Percentiles rank a stretch among this genome's conserved stretches.
Conservation (phyloP, 2,113 vertebrate species). For the Esox niger region DNA sequence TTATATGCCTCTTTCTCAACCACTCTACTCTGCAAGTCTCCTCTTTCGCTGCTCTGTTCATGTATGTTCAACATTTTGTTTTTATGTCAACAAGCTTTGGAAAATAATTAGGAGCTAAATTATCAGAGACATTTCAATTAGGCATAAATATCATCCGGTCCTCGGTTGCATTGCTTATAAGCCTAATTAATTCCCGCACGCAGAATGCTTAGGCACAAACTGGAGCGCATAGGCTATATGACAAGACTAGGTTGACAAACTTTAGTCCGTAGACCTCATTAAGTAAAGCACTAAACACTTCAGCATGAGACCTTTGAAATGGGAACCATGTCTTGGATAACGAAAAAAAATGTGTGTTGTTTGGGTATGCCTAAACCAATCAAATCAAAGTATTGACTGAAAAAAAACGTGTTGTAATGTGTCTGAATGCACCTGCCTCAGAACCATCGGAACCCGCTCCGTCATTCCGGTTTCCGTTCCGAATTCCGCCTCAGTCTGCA, state of each 20-base stretch:
- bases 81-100: slow-evolving; percentile 69
- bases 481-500: slow-evolving; percentile 68
- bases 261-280: too few relatives aligned
- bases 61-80: slow-evolving; percentile 53
- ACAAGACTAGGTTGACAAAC: too few relatives aligned
- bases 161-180: too few relatives aligned
- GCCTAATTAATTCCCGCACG: too few relatives aligned
- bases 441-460: slow-evolving; percentile 94
- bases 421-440: slow-evolving; percentile 7
- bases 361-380: too few relatives aligned
- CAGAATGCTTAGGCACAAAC: too few relatives aligned
- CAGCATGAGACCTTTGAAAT: too few relatives aligned
- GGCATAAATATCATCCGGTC: neutral
- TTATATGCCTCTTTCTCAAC: slow-evolving; percentile 60
- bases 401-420: neutral
- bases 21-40: slow-evolving; percentile 10
- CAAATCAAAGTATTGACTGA: neutral
- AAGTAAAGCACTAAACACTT: too few relatives aligned
- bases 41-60: slow-evolving; percentile 17
- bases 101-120: slow-evolving; percentile 63
- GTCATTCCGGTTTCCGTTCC: slow-evolving; percentile 92
- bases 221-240: too few relatives aligned
- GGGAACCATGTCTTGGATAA: slow-evolving; percentile 74
- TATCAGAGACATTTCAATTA: neutral
- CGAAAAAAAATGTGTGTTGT: too few relatives aligned